Evolutionary conservation across 2,797 vertebrate species (phyloP), one percentile per base, ranked within the genome.

Genomic region (Sebastolobus alascanus): DNA sequence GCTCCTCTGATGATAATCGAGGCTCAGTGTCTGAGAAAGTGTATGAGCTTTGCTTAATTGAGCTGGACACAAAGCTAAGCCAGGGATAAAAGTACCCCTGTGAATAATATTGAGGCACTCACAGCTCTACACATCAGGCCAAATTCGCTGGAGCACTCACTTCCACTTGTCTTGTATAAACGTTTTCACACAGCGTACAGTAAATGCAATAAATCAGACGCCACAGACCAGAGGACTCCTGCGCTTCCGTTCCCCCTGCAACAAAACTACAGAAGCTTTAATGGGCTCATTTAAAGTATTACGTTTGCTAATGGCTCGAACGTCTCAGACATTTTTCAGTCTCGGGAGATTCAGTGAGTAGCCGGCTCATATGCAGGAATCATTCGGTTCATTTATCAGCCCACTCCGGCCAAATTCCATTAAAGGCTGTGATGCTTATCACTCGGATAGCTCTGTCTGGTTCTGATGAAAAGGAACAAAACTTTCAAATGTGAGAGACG

Each of bases 11-110:
- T 87, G 68, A 74, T 86, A 90, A 88, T 89, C 64, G 52, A 84
- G 80, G 80, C 77, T 85, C 76, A 74, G 76, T 79, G 81, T 84
- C 82, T 80, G 76, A 68, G 74, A 79, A 80, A 85, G 83, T 84
- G 77, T 84, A 72, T 84, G 82, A 83, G 77, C 75, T 86, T 86
- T 89, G 85, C 80, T 79, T 93, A 90, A 93, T 88, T 88, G 86
- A 90, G 89, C 83, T 74, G 85, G 90, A 90, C 86, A 89, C 80
- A 87, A 90, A 89, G 88, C 85, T 83, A 85, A 88, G 87, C 82
- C 68, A 52, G 69, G 84, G 85, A 86, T 86, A 89, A 88, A 88
- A 90, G 83, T 77, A 50, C 79, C 90, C 80, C 73, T 82, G 88
- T 89, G 86, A 93, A 92, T 90, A 89, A 93, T 86, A 90, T 85